phyloP scores from a whole-genome alignment of 1,140 invertebrate genomes.

The Euwallacea fornicatus region DNA sequence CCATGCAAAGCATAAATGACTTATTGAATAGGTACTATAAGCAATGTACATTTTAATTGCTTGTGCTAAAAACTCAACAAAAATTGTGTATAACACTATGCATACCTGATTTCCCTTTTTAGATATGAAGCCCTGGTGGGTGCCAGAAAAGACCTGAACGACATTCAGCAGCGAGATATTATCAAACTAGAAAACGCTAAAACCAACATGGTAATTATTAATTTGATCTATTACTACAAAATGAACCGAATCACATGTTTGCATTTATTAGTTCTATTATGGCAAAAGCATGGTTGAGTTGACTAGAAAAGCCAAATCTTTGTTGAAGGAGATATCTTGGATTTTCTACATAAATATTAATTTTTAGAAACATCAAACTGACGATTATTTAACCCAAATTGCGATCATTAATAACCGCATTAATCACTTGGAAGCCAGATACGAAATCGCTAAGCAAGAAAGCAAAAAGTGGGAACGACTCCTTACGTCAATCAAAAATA shows the following conservation, averaged over 20 bases:
- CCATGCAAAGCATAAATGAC: slow-evolving; percentile 27
- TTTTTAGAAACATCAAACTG: slow-evolving; percentile 14
- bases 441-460: slow-evolving; percentile 25
- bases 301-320: too few species aligned
- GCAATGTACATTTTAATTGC: neutral
- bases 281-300: too few species aligned
- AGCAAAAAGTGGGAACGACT: slow-evolving; percentile 34
- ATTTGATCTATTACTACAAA: slow-evolving; percentile 1
- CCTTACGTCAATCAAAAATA: slow-evolving; percentile 9
- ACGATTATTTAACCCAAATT: slow-evolving; percentile 23
- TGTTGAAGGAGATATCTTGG: too few species aligned
- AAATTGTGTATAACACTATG: slow-evolving; percentile 5
- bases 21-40: slow-evolving; percentile 29
- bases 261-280: too few species aligned
- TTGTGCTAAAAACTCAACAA: neutral
- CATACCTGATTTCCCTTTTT: neutral
- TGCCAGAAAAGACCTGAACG: slow-evolving; percentile 31
- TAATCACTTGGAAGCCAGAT: slow-evolving; percentile 17
- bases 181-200: slow-evolving; percentile 34
- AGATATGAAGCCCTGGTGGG: slow-evolving; percentile 37
- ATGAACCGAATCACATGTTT: too few species aligned
- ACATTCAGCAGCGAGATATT: slow-evolving; percentile 28
- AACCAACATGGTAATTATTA: slow-evolving; percentile 31
- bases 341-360: too few species aligned
- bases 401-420: slow-evolving; percentile 24